Percentiles rank a stretch among this genome's conserved stretches.
phyloP scores from a whole-genome alignment of 2,797 vertebrate species.

The Cacajao melanocephalus region DNA sequence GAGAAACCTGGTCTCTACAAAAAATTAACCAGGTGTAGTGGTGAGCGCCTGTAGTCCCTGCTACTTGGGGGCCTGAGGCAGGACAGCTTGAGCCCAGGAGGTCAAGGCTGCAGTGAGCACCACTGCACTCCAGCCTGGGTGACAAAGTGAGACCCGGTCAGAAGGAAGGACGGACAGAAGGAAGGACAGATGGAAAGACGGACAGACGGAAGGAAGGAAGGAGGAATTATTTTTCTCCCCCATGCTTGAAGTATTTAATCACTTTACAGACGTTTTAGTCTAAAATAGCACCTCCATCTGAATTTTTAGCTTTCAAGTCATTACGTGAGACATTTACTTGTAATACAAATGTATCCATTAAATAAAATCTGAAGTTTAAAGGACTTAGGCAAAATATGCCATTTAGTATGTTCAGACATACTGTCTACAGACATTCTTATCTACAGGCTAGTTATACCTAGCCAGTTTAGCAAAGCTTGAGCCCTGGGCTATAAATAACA shows the following conservation, averaged over 20 bases:
- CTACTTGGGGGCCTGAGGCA: background rate
- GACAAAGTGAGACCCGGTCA: too few relatives aligned
- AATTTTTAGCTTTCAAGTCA: constrained; percentile 37
- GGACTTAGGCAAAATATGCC: background rate
- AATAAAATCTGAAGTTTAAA: constrained; percentile 48
- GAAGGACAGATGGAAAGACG: too few relatives aligned
- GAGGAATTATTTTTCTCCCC: background rate
- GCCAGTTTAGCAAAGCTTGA: background rate
- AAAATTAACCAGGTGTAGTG: background rate
- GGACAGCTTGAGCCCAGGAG: background rate
- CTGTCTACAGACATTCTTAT: background rate
- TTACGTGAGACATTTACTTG: background rate
- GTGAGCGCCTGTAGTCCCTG: background rate
- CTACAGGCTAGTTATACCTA: background rate
- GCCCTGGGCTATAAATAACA: background rate
- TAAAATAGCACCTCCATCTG: background rate
- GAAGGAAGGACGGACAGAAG: too few relatives aligned
- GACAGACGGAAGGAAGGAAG: too few relatives aligned
- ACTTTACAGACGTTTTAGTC: constrained; percentile 35
- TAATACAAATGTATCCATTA: background rate
- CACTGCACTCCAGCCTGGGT: background rate
- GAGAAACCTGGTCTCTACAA: background rate
- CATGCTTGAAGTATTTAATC: constrained; percentile 6
- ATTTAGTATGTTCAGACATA: background rate
- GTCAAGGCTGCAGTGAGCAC: background rate